Conservation (phyloP, 2,113 vertebrate species). For the Sinocyclocheilus rhinocerous region DNA sequence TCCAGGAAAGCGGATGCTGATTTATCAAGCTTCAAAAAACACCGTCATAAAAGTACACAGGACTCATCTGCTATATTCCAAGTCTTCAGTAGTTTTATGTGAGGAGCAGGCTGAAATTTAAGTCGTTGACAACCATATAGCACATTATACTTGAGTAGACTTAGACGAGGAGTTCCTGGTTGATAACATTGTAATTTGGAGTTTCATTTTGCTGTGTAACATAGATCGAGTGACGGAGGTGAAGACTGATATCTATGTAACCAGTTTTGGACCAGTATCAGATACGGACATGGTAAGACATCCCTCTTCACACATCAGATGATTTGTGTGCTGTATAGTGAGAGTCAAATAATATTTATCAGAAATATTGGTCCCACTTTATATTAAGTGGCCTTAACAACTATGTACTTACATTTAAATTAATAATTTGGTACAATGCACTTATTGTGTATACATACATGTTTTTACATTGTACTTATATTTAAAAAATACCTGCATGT, state of each 20-base stretch:
- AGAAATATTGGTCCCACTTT: no score
- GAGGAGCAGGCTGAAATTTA: not conserved
- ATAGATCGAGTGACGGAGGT: slow-evolving; percentile 72
- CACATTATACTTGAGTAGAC: not conserved
- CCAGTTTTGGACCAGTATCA: slow-evolving; percentile 74
- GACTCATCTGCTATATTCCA: slow-evolving; percentile 8
- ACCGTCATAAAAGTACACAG: not conserved
- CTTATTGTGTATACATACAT: no score
- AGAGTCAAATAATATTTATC: not conserved
- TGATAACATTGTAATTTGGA: not conserved
- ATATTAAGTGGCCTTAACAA: no score
- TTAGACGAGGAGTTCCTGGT: not conserved
- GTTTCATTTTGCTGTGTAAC: slow-evolving; percentile 19
- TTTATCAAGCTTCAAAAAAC: slow-evolving; percentile 29
- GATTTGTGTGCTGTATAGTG: not conserved
- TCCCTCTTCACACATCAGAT: not conserved
- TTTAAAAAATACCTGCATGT: no score
- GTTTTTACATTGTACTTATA: no score
- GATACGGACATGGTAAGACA: slow-evolving; percentile 73
- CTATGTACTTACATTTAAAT: no score
- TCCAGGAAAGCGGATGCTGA: not conserved
- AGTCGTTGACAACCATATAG: not conserved
- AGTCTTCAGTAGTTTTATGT: not conserved
- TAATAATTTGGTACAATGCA: no score
- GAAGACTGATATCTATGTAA: slow-evolving; percentile 73